Evolutionary conservation across 2,888 invertebrate species (phyloP).

Genomic region (Tuberolachnus salignus): DNA sequence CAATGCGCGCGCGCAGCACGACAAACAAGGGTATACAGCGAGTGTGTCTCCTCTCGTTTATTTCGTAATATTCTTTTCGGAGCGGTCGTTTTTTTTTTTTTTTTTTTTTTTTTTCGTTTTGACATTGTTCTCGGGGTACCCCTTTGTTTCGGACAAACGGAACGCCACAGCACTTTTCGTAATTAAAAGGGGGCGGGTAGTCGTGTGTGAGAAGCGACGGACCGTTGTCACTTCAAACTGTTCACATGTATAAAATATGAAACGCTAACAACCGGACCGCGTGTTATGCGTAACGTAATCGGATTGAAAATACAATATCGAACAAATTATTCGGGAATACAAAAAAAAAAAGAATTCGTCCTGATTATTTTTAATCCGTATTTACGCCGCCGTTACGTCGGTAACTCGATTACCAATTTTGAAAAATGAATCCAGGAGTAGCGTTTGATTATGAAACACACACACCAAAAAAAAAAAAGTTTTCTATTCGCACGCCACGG

Average conservation of each 20-base stretch:
- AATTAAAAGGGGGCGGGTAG: slow-evolving; percentile 47
- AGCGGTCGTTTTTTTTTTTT: slow-evolving; percentile 22
- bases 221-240: slow-evolving; percentile 35
- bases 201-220: not conserved
- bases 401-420: not conserved
- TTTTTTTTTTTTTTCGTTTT: slow-evolving; percentile 17
- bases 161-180: slow-evolving; percentile 37
- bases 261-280: not conserved
- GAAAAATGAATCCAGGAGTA: not conserved
- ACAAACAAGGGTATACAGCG: slow-evolving; percentile 39
- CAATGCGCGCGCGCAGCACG: not conserved
- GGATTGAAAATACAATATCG: not conserved
- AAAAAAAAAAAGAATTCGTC: no score
- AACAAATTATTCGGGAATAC: no score
- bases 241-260: not conserved
- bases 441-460: not conserved
- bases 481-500: not conserved
- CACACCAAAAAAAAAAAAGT: slow-evolving; percentile 24
- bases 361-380: not conserved
- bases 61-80: slow-evolving; percentile 32
- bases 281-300: slow-evolving; percentile 8
- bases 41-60: slow-evolving; percentile 19
- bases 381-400: not conserved
- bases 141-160: slow-evolving; percentile 45
- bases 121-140: slow-evolving; percentile 41